phyloP scores from a whole-genome alignment of 2,797 vertebrate species.

The Hydrocynus forskahlii region DNA sequence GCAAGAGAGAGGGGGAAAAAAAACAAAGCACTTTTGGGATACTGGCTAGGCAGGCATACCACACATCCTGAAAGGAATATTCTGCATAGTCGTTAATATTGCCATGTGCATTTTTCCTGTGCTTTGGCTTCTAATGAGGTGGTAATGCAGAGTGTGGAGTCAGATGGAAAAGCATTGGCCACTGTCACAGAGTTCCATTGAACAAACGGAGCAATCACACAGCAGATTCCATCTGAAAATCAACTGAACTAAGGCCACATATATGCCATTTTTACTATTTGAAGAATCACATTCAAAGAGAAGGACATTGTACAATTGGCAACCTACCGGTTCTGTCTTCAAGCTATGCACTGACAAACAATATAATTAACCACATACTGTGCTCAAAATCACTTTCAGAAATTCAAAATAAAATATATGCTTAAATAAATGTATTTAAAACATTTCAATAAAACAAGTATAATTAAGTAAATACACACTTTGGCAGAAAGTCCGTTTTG shows the following conservation, averaged over 20 bases:
- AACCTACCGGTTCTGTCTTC: background rate
- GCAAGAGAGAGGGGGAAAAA: conserved; percentile 21
- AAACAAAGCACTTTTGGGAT: conserved; percentile 39
- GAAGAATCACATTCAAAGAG: background rate
- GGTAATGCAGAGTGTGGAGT: conserved; percentile 16
- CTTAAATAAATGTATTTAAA: background rate
- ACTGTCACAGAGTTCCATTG: background rate
- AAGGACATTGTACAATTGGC: background rate
- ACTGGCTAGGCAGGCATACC: conserved; percentile 32
- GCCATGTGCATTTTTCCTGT: conserved; percentile 31
- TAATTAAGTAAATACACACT: too few relatives aligned
- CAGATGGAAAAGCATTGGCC: background rate
- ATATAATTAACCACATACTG: background rate
- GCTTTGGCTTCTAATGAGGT: conserved; percentile 42
- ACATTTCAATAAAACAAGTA: background rate
- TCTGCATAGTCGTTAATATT: conserved; percentile 39
- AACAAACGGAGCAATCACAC: background rate
- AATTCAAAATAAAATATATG: background rate
- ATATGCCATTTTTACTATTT: background rate
- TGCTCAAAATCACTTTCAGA: background rate
- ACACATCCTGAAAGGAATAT: conserved; percentile 47
- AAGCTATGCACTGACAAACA: background rate
- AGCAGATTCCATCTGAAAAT: background rate
- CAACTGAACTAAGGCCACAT: background rate
- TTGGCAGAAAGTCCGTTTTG: too few relatives aligned